Conservation (phyloP, 2,797 vertebrate species). For the Alfaro cultratus region DNA sequence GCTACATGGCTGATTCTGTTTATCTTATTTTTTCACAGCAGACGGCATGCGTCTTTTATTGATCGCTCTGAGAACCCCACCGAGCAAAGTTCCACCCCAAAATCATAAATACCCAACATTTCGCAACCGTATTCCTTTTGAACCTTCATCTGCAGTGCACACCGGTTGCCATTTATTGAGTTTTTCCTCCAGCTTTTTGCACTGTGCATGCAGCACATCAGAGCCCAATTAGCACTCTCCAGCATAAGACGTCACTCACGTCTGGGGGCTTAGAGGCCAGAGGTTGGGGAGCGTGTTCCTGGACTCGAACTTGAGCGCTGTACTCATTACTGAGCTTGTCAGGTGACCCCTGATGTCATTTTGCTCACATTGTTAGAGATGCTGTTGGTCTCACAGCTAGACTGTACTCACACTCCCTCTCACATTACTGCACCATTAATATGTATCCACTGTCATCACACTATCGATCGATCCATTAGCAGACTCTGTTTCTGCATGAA, state of each 20-base stretch:
- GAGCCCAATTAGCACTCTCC: conserved; percentile 68
- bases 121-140: conserved; percentile 19
- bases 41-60: conserved; percentile 16
- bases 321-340: conserved; percentile 75
- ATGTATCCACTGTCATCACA: conserved; percentile 61
- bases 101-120: conserved; percentile 17
- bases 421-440: conserved; percentile 52
- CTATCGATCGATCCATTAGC: conserved; percentile 65
- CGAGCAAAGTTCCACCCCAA: conserved; percentile 14
- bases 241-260: conserved; percentile 44
- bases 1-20: conserved; percentile 34
- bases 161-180: conserved; percentile 19
- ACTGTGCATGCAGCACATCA: conserved; percentile 34
- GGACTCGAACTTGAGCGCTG: conserved; percentile 51
- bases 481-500: conserved; percentile 50
- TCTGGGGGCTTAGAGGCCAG: conserved; percentile 53
- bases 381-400: conserved; percentile 39
- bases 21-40: conserved; percentile 10
- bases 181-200: conserved; percentile 17
- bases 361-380: conserved; percentile 64
- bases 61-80: not conserved
- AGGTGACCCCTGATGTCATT: conserved; percentile 68
- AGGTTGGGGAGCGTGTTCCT: conserved; percentile 61
- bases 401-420: conserved; percentile 20
- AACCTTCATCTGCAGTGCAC: conserved; percentile 12